These are phyloP conservation scores for Drosophila truncata DNA, from an alignment of 1,140 invertebrate genomes.

Conservation along the genomic window DNA sequence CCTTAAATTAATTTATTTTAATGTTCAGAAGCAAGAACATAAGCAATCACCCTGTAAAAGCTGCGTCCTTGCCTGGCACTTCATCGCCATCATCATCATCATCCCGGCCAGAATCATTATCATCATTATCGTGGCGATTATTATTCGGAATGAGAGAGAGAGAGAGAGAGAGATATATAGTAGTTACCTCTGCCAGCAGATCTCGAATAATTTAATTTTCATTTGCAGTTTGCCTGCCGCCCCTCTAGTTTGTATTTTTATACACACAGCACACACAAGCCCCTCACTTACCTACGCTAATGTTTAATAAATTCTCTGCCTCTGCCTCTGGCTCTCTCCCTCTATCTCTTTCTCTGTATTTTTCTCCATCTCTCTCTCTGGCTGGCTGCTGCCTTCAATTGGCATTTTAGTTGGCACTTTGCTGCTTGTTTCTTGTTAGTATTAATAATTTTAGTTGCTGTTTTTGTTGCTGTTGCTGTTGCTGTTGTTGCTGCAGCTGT, in stretches of 20 bases:
- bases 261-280: neutral
- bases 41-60: conserved; percentile 54
- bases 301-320: conserved; percentile 74
- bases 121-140: conserved; percentile 32
- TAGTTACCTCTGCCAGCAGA: neutral
- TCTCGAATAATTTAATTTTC: conserved; percentile 58
- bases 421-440: conserved; percentile 27
- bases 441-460: conserved; percentile 35
- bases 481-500: conserved; percentile 45
- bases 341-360: neutral
- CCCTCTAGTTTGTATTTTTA: conserved; percentile 15
- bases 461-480: conserved; percentile 27
- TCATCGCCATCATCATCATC: conserved; percentile 29
- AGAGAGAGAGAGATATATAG: neutral
- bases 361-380: neutral
- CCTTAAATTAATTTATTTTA: neutral
- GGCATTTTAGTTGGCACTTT: conserved; percentile 38
- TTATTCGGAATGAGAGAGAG: conserved; percentile 14
- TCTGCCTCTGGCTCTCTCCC: neutral
- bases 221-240: conserved; percentile 20
- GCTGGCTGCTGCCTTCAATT: conserved; percentile 23
- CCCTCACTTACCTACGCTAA: conserved; percentile 74
- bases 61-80: conserved; percentile 65
- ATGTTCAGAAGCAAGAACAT: neutral
- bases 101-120: conserved; percentile 36